Conservation (phyloP, 2,888 invertebrate genomes). For the Oconnorella tubifera region DNA sequence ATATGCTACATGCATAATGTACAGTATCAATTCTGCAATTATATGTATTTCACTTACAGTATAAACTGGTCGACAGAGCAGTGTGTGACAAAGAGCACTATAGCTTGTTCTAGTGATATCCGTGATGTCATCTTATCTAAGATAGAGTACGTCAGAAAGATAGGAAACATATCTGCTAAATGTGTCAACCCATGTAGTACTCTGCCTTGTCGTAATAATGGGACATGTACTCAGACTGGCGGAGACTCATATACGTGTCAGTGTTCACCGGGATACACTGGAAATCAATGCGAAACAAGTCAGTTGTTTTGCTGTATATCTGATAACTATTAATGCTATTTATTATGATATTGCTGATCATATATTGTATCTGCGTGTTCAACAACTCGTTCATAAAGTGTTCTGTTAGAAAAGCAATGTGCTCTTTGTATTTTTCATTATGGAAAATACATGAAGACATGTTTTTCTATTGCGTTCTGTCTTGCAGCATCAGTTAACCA, state of each 20-base stretch:
- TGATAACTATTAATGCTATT: neutral
- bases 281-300: constrained; percentile 14
- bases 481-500: too few relatives aligned
- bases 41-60: neutral
- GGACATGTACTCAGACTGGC: constrained; percentile 1
- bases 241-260: neutral
- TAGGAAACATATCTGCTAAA: neutral
- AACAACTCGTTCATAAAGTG: too few relatives aligned
- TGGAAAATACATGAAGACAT: neutral
- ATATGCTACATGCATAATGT: too few relatives aligned
- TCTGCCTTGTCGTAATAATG: constrained; percentile 14
- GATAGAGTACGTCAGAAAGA: neutral
- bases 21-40: too few relatives aligned
- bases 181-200: constrained; percentile 7
- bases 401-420: too few relatives aligned
- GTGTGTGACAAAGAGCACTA: neutral
- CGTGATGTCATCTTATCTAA: neutral
- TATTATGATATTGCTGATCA: too few relatives aligned
- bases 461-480: neutral
- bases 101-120: neutral
- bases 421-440: neutral
- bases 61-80: constrained; percentile 5
- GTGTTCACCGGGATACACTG: constrained; percentile 8
- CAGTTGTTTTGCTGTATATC: neutral
- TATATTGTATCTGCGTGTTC: too few relatives aligned